Conservation (phyloP, 2,797 vertebrate species). For the Smutsia gigantea region DNA sequence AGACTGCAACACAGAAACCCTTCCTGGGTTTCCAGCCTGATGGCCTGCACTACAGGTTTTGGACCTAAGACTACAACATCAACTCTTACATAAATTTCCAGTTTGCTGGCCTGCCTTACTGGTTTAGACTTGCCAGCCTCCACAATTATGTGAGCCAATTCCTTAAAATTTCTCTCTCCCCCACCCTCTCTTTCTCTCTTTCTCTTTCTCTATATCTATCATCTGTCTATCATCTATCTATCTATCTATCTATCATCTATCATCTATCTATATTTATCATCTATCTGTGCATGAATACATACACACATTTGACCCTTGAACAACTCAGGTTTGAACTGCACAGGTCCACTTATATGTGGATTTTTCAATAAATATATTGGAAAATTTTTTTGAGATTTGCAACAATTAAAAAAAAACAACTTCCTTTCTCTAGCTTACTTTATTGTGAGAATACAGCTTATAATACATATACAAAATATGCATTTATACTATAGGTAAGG, state of each 20-base stretch:
- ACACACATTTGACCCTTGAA: neutral
- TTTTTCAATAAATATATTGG: no score
- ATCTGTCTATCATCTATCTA: neutral
- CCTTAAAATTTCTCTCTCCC: neutral
- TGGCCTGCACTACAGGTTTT: neutral
- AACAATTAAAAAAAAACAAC: no score
- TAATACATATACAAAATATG: no score
- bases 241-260: neutral
- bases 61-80: neutral
- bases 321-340: neutral
- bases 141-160: neutral
- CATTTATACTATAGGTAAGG: no score
- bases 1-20: neutral
- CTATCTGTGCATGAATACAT: neutral
- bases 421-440: no score
- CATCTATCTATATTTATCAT: no score
- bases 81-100: neutral
- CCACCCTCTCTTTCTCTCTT: no score
- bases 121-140: neutral
- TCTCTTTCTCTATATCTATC: neutral
- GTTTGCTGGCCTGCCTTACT: neutral
- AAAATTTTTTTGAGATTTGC: no score
- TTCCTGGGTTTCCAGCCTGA: neutral
- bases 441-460: no score
- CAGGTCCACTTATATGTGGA: no score